These are phyloP conservation scores for Pseudorectes ferrugineus DNA, from an alignment of 2,113 vertebrate genomes.

Conservation along the genomic window DNA sequence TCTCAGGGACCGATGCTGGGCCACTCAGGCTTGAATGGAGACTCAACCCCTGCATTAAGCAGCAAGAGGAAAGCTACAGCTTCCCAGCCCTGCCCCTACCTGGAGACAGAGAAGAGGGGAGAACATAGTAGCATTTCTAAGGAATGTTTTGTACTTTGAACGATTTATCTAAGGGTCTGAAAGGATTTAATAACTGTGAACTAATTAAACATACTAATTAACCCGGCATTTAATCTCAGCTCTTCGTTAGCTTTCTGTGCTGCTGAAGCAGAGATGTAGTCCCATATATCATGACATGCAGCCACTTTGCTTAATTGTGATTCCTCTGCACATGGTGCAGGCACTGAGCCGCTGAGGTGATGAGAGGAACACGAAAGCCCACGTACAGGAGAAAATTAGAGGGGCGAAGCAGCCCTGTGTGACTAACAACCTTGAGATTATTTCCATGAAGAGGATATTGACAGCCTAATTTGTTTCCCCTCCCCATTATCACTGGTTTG, in stretches of 20 bases:
- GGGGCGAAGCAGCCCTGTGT: neutral
- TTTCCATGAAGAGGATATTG: neutral
- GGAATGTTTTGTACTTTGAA: neutral
- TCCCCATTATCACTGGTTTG: neutral
- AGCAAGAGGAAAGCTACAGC: neutral
- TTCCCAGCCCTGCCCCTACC: neutral
- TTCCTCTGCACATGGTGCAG: neutral
- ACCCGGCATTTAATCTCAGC: conserved; percentile 30
- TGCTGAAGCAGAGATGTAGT: neutral
- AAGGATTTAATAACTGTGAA: conserved; percentile 49
- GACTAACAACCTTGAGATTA: conserved; percentile 25
- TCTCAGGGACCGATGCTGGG: neutral
- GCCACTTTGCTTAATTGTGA: conserved; percentile 21
- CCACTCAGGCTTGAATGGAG: neutral
- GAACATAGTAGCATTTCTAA: neutral
- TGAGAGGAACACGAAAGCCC: neutral
- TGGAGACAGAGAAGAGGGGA: neutral
- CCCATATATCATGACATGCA: conserved; percentile 22
- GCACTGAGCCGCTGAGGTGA: neutral
- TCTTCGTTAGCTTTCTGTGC: neutral
- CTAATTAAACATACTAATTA: conserved; percentile 59
- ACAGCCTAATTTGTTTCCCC: conserved; percentile 22
- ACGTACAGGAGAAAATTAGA: conserved; percentile 15
- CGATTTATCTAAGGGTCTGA: neutral
- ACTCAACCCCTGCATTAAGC: neutral